Conservation (phyloP, 2,113 vertebrate species). For the Aldabrachelys gigantea region DNA sequence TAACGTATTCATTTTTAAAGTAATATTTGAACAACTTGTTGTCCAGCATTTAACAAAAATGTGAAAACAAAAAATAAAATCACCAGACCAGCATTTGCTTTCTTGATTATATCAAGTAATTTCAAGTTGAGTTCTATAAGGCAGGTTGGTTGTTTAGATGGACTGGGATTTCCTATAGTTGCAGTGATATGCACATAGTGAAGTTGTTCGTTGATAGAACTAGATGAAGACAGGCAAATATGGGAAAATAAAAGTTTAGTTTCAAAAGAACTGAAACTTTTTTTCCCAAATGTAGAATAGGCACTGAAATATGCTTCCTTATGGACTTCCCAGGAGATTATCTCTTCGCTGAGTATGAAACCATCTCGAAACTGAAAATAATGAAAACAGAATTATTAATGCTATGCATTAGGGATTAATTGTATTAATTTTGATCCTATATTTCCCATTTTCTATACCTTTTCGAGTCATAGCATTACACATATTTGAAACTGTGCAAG, state of each 20-base stretch:
- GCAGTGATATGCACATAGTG: slow-evolving; percentile 47
- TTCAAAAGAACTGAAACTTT: slow-evolving; percentile 84
- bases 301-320: slow-evolving; percentile 86
- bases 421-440: background rate
- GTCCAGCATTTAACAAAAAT: slow-evolving; percentile 77
- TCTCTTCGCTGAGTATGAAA: slow-evolving; percentile 79
- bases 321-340: slow-evolving; percentile 82
- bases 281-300: slow-evolving; percentile 80
- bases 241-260: slow-evolving; percentile 72
- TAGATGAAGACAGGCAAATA: slow-evolving; percentile 68
- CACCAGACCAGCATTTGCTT: slow-evolving; percentile 71
- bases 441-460: background rate
- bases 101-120: slow-evolving; percentile 70
- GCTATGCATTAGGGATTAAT: background rate
- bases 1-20: slow-evolving; percentile 66
- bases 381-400: slow-evolving; percentile 9
- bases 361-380: slow-evolving; percentile 70
- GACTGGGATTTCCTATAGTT: slow-evolving; percentile 53
- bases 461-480: background rate
- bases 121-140: slow-evolving; percentile 77
- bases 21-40: slow-evolving; percentile 70
- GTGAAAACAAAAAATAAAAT: slow-evolving; percentile 64
- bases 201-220: slow-evolving; percentile 77
- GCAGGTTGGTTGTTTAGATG: slow-evolving; percentile 75
- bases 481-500: background rate